Base-by-base conservation (phyloP, 2,888 invertebrate genomes). In the Spatulosminthurus flaviceps region DNA sequence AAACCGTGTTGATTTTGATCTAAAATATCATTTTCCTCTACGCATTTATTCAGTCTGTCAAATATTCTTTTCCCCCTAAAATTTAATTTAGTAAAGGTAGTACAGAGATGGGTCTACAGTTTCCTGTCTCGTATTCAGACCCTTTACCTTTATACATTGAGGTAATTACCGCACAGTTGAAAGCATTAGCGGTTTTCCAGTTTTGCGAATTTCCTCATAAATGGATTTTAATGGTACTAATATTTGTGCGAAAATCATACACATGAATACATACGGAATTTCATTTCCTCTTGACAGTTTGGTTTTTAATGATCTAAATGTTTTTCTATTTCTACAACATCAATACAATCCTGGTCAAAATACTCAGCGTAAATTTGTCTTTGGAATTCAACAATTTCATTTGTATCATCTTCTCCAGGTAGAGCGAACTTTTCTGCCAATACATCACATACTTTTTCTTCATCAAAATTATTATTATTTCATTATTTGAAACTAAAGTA, bases 61-160 rank as follows among this genome's bases (percentile, higher is more conserved):
- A n/a, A n/a, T n/a, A n/a, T n/a, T n/a, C 21, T 43, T 51, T 61
- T 51, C n/a, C n/a, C 60, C 60, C 74, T 7, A 74, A 26, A 16
- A 51, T 21, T 74, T 74, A 60, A n/a, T 22, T 43, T 16, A 74
- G 19, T 2, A 61, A 1, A 9, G 74, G 74, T 21, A 74, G 74
- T 11, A 61, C n/a, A 9, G 74, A 51, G 16, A 74, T 74, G 11
- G 60, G 74, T 26, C 74, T 22, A 29, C 28, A 74, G 11, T 21
- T 24, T 9, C 11, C 1, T 5, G 61, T n/a, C 11, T 51, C 51
- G 16, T 11, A 7, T 26, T 11, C n/a, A 29, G 26, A n/a, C 16
- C 74, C 74, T 24, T 61, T 51, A 60, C 28, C 28, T 74, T 74
- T 74, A n/a, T 61, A 74, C 2, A 74, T 22, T n/a, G 74, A 61